Evolutionary conservation across 2,797 vertebrate species (phyloP).

Genomic region (Etheostoma perlongum): DNA sequence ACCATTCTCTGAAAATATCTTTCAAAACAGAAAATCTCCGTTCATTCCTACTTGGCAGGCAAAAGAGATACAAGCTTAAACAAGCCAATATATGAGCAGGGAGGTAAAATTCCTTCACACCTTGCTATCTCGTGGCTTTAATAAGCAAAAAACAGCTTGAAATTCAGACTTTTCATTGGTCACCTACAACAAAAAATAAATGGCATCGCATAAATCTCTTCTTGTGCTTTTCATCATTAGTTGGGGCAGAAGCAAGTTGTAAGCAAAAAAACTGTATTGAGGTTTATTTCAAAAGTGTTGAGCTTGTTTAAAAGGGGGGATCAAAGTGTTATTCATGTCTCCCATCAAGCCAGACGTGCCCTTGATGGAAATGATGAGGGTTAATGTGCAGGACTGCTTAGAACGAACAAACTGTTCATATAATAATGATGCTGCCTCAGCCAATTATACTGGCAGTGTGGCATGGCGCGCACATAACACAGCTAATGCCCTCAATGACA

Average conservation of each 20-base stretch:
- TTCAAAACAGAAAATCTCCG: slow-evolving; percentile 56
- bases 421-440: slow-evolving; percentile 56
- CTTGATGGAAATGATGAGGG: slow-evolving; percentile 60
- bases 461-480: slow-evolving; percentile 18
- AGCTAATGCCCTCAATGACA: slow-evolving; percentile 28
- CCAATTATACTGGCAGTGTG: slow-evolving; percentile 46
- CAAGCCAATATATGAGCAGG: slow-evolving; percentile 42
- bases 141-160: slow-evolving; percentile 55
- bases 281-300: slow-evolving; percentile 49
- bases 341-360: slow-evolving; percentile 48
- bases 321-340: slow-evolving; percentile 65
- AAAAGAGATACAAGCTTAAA: slow-evolving; percentile 44
- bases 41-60: slow-evolving; percentile 60
- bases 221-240: slow-evolving; percentile 68
- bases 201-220: slow-evolving; percentile 46
- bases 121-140: slow-evolving; percentile 45
- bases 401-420: slow-evolving; percentile 36
- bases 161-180: slow-evolving; percentile 50
- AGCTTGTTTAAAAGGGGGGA: slow-evolving; percentile 58
- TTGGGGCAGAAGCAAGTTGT: slow-evolving; percentile 45
- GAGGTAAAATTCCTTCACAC: slow-evolving; percentile 56
- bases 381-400: slow-evolving; percentile 49
- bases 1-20: slow-evolving; percentile 50
- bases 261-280: slow-evolving; percentile 32
- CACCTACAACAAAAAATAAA: slow-evolving; percentile 56